Percentiles rank a stretch among this genome's conserved stretches.
Conservation (phyloP, 1,140 invertebrate genomes). For the Meloidogyne chitwoodi region DNA sequence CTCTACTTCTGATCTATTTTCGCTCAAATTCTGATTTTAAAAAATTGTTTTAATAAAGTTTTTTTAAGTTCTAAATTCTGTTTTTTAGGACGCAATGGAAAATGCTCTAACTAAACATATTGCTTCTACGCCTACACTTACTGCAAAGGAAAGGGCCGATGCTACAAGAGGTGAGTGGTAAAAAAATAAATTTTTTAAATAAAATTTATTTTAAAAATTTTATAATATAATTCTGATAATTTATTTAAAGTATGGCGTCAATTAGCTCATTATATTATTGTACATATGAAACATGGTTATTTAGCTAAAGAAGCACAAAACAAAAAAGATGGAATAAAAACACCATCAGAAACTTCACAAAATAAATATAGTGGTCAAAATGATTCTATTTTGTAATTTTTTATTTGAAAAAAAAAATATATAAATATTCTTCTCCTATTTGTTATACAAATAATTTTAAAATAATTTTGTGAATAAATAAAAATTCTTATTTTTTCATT, state of each 20-base stretch:
- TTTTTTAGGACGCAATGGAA: conserved; percentile 57
- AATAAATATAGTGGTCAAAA: neutral
- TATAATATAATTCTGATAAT: neutral
- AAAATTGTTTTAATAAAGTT: too few relatives aligned
- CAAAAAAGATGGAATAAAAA: neutral
- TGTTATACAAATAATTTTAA: too few relatives aligned
- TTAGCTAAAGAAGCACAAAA: conserved; percentile 1
- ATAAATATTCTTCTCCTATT: too few relatives aligned
- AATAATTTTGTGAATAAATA: too few relatives aligned
- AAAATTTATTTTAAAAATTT: too few relatives aligned
- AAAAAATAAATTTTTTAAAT: too few relatives aligned
- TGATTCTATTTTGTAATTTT: too few relatives aligned
- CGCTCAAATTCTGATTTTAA: conserved; percentile 9
- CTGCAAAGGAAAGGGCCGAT: conserved; percentile 42
- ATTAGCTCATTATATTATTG: conserved; percentile 52
- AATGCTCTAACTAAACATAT: conserved; percentile 44
- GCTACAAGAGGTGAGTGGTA: conserved; percentile 28
- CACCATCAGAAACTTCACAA: neutral
- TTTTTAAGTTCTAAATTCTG: too few relatives aligned
- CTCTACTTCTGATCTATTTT: neutral
- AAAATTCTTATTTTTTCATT: too few relatives aligned
- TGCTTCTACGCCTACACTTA: conserved; percentile 32
- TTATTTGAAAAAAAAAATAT: too few relatives aligned
- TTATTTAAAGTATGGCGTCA: conserved; percentile 46
- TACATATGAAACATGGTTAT: conserved; percentile 51